phyloP scores from a whole-genome alignment of 2,888 invertebrate species.

The Drosophila mimetica region DNA sequence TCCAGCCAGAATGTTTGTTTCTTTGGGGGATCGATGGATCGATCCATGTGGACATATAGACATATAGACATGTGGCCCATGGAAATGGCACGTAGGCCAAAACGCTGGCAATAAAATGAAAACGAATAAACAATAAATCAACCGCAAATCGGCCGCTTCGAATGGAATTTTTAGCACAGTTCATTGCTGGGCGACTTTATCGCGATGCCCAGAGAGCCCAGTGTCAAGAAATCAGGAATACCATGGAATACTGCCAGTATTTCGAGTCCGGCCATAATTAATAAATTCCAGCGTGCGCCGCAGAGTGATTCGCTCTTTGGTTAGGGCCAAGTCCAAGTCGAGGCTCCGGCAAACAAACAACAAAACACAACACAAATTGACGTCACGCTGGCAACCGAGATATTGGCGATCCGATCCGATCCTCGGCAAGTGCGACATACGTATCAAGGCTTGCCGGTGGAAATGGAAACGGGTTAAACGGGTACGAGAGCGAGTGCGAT shows the following conservation, averaged over 20 bases:
- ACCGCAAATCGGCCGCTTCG: constrained; percentile 58
- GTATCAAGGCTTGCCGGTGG: constrained; percentile 52
- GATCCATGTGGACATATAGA: too few relatives aligned
- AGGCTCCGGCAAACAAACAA: constrained; percentile 21
- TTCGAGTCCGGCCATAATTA: constrained; percentile 60
- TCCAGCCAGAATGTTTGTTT: constrained; percentile 11
- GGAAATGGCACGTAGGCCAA: constrained; percentile 60
- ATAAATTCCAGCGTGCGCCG: constrained; percentile 78
- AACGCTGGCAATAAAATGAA: constrained; percentile 62
- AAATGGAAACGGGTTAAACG: constrained; percentile 66
- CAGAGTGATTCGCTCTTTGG: constrained; percentile 51
- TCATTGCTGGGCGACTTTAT: constrained; percentile 30
- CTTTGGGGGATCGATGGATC: background rate
- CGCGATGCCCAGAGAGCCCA: constrained; percentile 20
- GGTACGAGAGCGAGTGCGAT: constrained; percentile 34
- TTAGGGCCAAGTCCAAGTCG: constrained; percentile 9
- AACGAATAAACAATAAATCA: constrained; percentile 71
- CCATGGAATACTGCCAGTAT: constrained; percentile 18
- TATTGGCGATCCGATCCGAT: constrained; percentile 31
- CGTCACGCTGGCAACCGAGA: constrained; percentile 57
- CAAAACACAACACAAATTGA: constrained; percentile 64
- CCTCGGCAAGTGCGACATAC: constrained; percentile 67
- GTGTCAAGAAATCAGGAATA: constrained; percentile 22
- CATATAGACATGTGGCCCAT: constrained; percentile 2
- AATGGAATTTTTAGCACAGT: constrained; percentile 69